Base-by-base conservation (phyloP, 2,888 invertebrate species). In the Ectemnius lituratus region DNA sequence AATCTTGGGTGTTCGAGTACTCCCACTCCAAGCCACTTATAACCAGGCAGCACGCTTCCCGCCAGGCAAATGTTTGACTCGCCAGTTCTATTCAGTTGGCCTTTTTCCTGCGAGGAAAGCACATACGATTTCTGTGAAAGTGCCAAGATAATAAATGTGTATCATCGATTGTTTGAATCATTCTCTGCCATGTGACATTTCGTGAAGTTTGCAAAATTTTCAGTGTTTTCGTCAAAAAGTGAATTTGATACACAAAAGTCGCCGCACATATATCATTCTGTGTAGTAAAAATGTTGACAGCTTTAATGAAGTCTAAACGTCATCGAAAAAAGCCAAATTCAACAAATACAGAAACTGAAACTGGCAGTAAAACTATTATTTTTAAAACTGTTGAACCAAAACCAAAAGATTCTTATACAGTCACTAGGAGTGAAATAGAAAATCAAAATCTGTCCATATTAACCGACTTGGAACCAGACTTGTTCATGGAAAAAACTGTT, bases 381-480 rank as follows among this genome's bases (percentile, higher is more conserved):
- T 37, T 37, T 11, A 37, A 37, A 11, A 37, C 37, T 37, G 37
- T 37, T 11, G 8, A 37, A 11, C 37, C 11, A 4, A 37, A 37
- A 11, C 37, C 37, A 37, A 37, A 37, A 37, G 8, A 6, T 37
- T 37, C 37, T 8, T 37, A 37, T 11, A 37, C 37, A 37, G 37
- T 8, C 8, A 37, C 37, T 11, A 37, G 37, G 37, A 37, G 37
- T 37, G 37, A 37, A 37, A 37, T 37, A 37, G 76, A 2, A 4
- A 73, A 81, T 46, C 76, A 62, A 47, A 78, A 76, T 57, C n/a
- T 83, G 13, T 86, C 84, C 1, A 86, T 86, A 47, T 67, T 85
- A 64, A 85, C 75, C 0, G 84, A 85, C 23, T 18, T 61, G 11
- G 66, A 63, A 13, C 65, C 45, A 4, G 77, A 71, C 6, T 18